Conservation (phyloP, 1,140 invertebrate genomes). For the Papilio helenus region DNA sequence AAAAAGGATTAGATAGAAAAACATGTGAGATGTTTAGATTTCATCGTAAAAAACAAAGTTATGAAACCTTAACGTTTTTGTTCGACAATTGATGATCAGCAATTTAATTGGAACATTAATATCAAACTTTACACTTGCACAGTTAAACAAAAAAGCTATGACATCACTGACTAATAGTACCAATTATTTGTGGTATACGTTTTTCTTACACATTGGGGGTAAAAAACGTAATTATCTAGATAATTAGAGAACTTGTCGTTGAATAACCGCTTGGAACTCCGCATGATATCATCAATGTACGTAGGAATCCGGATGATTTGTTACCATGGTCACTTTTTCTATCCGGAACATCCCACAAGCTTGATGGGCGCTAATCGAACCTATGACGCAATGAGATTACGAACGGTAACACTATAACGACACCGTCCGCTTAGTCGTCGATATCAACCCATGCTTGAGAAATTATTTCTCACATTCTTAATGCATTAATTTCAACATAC, state of each 20-base stretch:
- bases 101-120: background rate
- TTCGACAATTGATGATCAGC: background rate
- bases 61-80: background rate
- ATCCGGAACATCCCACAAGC: slow-evolving; percentile 58
- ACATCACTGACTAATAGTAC: background rate
- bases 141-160: background rate
- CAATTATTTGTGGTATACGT: background rate
- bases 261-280: slow-evolving; percentile 62
- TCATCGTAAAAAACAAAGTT: background rate
- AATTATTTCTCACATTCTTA: background rate
- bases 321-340: slow-evolving; percentile 78
- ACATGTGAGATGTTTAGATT: background rate
- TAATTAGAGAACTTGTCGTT: slow-evolving; percentile 4
- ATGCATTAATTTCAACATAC: background rate
- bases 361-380: slow-evolving; percentile 48
- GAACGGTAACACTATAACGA: background rate
- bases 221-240: slow-evolving; percentile 29
- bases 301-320: slow-evolving; percentile 76
- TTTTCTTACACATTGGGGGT: slow-evolving; percentile 11
- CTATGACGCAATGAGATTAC: slow-evolving; percentile 44
- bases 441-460: background rate
- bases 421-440: background rate
- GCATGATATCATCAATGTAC: slow-evolving; percentile 70
- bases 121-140: background rate
- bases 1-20: background rate